Base-by-base conservation (phyloP, 2,888 invertebrate species). In the Laspeyria flexula region DNA sequence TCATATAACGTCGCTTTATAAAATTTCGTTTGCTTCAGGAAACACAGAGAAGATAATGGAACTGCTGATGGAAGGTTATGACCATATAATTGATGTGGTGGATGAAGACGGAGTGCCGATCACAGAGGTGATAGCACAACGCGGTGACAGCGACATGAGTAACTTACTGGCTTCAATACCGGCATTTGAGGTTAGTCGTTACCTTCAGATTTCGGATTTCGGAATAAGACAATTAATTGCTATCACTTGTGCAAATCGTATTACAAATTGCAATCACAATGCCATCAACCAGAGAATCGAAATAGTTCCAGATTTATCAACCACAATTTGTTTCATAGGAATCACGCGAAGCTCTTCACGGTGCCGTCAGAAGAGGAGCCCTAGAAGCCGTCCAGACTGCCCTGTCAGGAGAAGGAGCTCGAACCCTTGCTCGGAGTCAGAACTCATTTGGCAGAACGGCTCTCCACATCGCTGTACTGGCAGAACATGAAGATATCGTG, bases 401-500 rank as follows among this genome's bases (percentile, higher is more conserved):
- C 1, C 54, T 94, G 23, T 89, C 93, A 91, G 95, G 58, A 82
- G 78, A 90, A 93, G 83, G 86, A 61, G 78, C 94, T 72, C 43
- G 84, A 61, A 75, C 86, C 30, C 65, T 88, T 46, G 87, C 88
- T 1, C 78, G 86, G 6, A 83, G 86, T 0, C 95, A 95, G 77
- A 96, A 96, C 77, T 88, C 93, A n/a, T 94, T 94, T 80, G 96
- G 97, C 4, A 93, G 97, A 53, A 96, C 95, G 45, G 94, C 97
- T 0, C 89, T 99, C 13, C 99, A 99, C 78, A 94, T 98, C 42
- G 98, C 98, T 0, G 96, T 98, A 10, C 88, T 98, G 9, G 95
- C 95, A 48, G 96, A 98, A 72, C 95, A 96, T 45, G 96, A 96
- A 61, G 96, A 97, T 49, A 94, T 98, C 18, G 96, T 97, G 0